phyloP scores from a whole-genome alignment of 1,140 invertebrate genomes.

The Dufourea novaeangliae region DNA sequence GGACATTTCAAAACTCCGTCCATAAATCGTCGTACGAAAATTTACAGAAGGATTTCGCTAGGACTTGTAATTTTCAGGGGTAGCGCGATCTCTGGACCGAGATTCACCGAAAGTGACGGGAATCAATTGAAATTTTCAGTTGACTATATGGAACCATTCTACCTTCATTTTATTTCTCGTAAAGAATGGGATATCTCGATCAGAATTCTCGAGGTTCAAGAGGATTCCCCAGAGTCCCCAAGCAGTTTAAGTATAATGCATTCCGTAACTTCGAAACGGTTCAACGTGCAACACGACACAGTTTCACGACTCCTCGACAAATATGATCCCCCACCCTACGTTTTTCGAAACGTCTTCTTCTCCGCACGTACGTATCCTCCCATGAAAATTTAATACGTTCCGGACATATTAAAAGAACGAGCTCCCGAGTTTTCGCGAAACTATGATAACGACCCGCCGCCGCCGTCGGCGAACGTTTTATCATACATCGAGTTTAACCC shows the following conservation, averaged over 20 bases:
- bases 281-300: slow-evolving; percentile 3
- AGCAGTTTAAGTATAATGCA: not conserved
- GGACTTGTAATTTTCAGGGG: not conserved
- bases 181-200: no score
- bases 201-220: not conserved
- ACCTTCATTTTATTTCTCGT: no score
- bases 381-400: slow-evolving; percentile 40
- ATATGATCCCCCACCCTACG: slow-evolving; percentile 30
- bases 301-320: slow-evolving; percentile 46
- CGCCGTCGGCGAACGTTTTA: slow-evolving; percentile 9
- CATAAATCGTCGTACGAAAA: slow-evolving; percentile 28
- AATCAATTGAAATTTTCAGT: slow-evolving; percentile 2
- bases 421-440: slow-evolving; percentile 11
- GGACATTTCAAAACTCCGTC: slow-evolving; percentile 33
- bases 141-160: no score
- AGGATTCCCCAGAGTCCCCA: not conserved
- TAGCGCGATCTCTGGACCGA: not conserved
- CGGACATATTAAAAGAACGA: slow-evolving; percentile 31
- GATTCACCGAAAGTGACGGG: not conserved
- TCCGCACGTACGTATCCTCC: slow-evolving; percentile 10
- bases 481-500: slow-evolving; percentile 49
- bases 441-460: slow-evolving; percentile 23
- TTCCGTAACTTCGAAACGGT: slow-evolving; percentile 34
- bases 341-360: slow-evolving; percentile 24
- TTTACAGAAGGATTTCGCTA: not conserved